Evolutionary conservation across 2,888 invertebrate genomes (phyloP).

Genomic region (Xestia c-nigrum): DNA sequence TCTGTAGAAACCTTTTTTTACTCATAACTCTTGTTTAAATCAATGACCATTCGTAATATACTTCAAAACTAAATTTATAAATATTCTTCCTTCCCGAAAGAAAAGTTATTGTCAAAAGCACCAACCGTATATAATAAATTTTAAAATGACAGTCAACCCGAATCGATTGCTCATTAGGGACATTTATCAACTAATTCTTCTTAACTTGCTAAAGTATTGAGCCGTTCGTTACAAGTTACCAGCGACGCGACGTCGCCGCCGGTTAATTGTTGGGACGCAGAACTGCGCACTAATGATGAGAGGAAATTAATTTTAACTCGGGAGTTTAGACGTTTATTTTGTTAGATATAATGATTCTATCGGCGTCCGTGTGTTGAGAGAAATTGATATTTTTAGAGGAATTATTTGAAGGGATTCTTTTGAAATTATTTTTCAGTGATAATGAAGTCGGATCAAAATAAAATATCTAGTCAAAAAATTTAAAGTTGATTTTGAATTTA

Average conservation of each 20-base stretch:
- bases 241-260: constrained; percentile 35
- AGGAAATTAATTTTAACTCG: constrained; percentile 70
- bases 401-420: not conserved
- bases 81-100: not conserved
- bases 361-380: constrained; percentile 1
- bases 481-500: too few relatives aligned
- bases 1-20: too few relatives aligned
- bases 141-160: constrained; percentile 33
- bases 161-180: constrained; percentile 65
- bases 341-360: constrained; percentile 50
- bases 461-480: not conserved
- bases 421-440: not conserved
- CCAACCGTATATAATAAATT: constrained; percentile 16
- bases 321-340: constrained; percentile 44
- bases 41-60: too few relatives aligned
- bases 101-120: not conserved
- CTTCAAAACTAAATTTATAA: not conserved
- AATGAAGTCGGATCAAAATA: not conserved
- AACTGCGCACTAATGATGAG: constrained; percentile 68
- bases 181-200: constrained; percentile 66
- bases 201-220: constrained; percentile 59
- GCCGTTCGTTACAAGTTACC: constrained; percentile 64
- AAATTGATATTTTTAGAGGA: constrained; percentile 2
- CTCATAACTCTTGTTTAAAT: too few relatives aligned
- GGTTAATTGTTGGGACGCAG: constrained; percentile 68